Conservation (phyloP, 1,140 invertebrate species). For the Harlomillsia oculata region DNA sequence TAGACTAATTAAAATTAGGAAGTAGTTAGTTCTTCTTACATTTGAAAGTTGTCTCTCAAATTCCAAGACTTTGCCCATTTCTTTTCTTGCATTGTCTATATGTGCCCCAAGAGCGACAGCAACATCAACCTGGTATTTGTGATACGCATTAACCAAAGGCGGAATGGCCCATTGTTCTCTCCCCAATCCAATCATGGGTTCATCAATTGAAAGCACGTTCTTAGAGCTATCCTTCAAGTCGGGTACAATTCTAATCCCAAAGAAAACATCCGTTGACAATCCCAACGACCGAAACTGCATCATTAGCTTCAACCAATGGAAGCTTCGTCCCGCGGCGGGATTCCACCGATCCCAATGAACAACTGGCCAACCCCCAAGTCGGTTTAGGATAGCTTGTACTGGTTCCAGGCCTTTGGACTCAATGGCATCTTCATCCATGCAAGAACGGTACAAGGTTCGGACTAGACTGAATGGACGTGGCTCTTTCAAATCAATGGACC, state of each 20-base stretch:
- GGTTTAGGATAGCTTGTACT: constrained; percentile 55
- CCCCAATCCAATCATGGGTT: constrained; percentile 75
- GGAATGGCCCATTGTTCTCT: constrained; percentile 73
- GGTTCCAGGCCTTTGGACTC: constrained; percentile 61
- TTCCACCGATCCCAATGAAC: constrained; percentile 67
- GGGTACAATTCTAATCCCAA: constrained; percentile 78
- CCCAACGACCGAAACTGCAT: constrained; percentile 67
- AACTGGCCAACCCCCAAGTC: constrained; percentile 82
- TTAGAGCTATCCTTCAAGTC: constrained; percentile 80
- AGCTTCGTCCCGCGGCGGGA: constrained; percentile 51
- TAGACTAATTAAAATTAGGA: neutral
- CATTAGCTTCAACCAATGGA: constrained; percentile 70
- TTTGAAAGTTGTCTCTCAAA: constrained; percentile 93
- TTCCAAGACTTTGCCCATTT: constrained; percentile 72
- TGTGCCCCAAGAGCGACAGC: constrained; percentile 78
- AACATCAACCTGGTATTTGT: constrained; percentile 69
- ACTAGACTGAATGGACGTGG: constrained; percentile 61
- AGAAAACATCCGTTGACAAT: constrained; percentile 79
- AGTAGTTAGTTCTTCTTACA: constrained; percentile 48
- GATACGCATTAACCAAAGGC: constrained; percentile 66
- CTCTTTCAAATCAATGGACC: constrained; percentile 52
- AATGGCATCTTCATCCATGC: constrained; percentile 69
- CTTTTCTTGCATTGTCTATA: constrained; percentile 52
- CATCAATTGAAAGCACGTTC: constrained; percentile 82
- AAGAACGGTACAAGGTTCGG: constrained; percentile 67